Conservation (phyloP, 2,113 vertebrate species). For the Nothocercus nigrocapillus region DNA sequence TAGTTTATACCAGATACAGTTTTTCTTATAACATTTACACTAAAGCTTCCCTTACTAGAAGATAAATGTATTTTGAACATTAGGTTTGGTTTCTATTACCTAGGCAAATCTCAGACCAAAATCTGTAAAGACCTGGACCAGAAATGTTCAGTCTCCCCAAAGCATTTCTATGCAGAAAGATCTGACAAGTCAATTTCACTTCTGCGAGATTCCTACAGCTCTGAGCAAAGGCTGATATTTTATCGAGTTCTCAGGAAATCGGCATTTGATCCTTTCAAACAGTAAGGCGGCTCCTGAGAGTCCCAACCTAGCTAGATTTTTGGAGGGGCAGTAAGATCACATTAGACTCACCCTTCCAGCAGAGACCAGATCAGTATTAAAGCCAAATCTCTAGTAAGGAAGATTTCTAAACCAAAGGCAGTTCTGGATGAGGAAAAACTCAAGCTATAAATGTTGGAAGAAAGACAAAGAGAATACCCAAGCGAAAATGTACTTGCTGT, state of each 20-base stretch:
- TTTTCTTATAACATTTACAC: neutral
- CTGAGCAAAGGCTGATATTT: neutral
- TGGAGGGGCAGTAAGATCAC: neutral
- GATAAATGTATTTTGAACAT: too few relatives aligned
- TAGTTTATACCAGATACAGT: neutral
- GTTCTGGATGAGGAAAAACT: neutral
- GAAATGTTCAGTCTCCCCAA: neutral
- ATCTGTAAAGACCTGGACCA: neutral
- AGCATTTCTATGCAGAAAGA: neutral
- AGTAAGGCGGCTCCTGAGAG: neutral
- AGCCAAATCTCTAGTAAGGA: neutral
- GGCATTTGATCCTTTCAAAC: neutral
- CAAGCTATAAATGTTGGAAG: neutral
- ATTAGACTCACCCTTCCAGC: neutral
- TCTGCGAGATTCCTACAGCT: neutral
- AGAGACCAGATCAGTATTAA: neutral
- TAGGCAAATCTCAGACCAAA: neutral
- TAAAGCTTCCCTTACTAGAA: neutral
- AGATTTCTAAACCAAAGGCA: neutral
- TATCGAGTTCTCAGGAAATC: neutral
- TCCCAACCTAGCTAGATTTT: accelerated
- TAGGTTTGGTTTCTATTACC: neutral
- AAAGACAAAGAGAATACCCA: neutral
- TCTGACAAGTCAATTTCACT: neutral
- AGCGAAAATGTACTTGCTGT: neutral